phyloP scores from a whole-genome alignment of 1,140 invertebrate species.

The Sycobia sp. region DNA sequence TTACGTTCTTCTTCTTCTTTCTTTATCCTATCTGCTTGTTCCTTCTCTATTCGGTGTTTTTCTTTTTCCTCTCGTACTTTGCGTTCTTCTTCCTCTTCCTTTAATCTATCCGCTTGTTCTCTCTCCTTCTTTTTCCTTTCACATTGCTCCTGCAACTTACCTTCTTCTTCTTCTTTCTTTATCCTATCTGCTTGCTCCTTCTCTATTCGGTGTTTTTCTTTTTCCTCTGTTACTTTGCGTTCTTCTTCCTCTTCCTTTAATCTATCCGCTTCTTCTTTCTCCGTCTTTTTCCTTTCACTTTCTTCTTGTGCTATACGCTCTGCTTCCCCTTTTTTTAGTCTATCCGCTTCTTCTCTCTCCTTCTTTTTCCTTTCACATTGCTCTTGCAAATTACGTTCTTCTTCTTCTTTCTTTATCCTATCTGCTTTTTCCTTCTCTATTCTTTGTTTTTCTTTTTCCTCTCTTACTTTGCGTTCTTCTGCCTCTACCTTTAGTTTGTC shows the following conservation, averaged over 20 bases:
- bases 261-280: not conserved
- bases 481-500: constrained; percentile 22
- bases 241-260: constrained; percentile 23
- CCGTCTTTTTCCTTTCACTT: not conserved
- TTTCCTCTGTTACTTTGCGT: constrained; percentile 3
- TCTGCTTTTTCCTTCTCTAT: constrained; percentile 14
- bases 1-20: constrained; percentile 18
- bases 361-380: not conserved
- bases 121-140: not conserved
- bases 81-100: constrained; percentile 21
- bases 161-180: constrained; percentile 1
- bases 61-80: constrained; percentile 18
- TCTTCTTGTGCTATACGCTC: not conserved
- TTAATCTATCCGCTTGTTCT: constrained; percentile 1
- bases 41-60: not conserved
- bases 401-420: not conserved
- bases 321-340: not conserved
- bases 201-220: constrained; percentile 10
- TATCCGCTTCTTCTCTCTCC: not conserved
- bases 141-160: not conserved
- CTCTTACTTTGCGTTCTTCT: constrained; percentile 19
- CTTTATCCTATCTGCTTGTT: not conserved
- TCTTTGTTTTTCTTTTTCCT: constrained; percentile 32
- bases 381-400: constrained; percentile 24
- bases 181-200: constrained; percentile 1